Conservation (phyloP, 2,797 vertebrate genomes). For the Sebastes glaucus region DNA sequence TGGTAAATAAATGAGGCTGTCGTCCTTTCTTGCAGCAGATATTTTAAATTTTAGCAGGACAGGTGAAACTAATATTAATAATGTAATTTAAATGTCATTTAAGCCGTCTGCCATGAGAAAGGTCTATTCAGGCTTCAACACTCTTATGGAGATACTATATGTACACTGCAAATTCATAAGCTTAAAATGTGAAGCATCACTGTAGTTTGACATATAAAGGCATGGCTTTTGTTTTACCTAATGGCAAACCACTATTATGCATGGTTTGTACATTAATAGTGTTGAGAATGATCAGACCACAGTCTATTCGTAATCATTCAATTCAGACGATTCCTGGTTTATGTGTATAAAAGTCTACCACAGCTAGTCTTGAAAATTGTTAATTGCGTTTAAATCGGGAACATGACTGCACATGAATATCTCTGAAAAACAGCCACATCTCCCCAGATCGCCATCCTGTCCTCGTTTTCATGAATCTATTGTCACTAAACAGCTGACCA, state of each 20-base stretch:
- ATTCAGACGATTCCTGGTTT: neutral
- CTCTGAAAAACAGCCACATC: neutral
- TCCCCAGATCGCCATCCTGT: rapidly evolving
- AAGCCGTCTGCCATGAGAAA: too few relatives aligned
- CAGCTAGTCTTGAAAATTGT: neutral
- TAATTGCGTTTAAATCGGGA: neutral
- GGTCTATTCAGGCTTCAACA: neutral
- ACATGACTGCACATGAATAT: neutral
- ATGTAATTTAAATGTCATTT: rapidly evolving
- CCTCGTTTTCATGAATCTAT: neutral
- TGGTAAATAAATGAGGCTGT: too few relatives aligned
- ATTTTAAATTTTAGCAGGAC: too few relatives aligned
- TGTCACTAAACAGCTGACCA: slow-evolving; percentile 20
- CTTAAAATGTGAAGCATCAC: neutral
- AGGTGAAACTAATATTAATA: too few relatives aligned
- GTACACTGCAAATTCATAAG: neutral
- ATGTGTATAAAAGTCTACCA: neutral
- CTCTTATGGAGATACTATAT: neutral
- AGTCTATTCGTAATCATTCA: neutral
- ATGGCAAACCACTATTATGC: neutral
- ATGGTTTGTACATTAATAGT: neutral
- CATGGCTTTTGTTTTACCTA: neutral
- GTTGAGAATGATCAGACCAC: neutral
- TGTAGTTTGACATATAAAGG: neutral
- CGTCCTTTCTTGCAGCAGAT: too few relatives aligned